Conservation (phyloP, 2,797 vertebrate genomes). For the Bradypus variegatus region DNA sequence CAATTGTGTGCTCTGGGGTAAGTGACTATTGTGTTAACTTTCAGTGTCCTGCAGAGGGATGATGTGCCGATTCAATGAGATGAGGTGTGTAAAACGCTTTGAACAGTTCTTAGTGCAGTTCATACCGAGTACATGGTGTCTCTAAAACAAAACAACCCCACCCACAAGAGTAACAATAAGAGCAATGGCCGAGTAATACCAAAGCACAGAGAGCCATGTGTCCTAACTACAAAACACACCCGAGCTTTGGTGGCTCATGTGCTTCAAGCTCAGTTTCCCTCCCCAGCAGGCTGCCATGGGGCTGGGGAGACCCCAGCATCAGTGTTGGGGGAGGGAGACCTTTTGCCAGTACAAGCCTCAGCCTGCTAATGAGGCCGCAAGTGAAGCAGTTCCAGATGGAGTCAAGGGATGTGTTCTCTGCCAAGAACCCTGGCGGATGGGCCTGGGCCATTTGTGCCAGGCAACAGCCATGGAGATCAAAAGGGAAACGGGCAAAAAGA, state of each 20-base stretch:
- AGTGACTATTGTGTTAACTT: background rate
- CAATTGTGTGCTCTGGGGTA: background rate
- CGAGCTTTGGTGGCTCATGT: background rate
- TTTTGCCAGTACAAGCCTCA: background rate
- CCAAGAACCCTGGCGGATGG: background rate
- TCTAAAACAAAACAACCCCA: background rate
- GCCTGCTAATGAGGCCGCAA: background rate
- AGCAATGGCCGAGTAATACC: background rate
- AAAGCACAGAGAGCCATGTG: background rate
- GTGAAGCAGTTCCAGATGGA: constrained; percentile 31
- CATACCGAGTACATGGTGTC: background rate
- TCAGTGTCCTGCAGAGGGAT: background rate
- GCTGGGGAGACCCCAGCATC: background rate
- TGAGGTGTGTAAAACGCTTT: background rate
- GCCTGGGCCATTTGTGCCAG: background rate
- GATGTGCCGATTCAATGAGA: background rate
- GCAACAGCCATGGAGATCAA: background rate
- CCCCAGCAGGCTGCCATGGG: background rate
- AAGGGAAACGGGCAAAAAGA: background rate
- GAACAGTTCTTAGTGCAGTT: background rate
- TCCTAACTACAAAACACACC: background rate
- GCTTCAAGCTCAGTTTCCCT: background rate
- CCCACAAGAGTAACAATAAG: background rate
- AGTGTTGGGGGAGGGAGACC: background rate
- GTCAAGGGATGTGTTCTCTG: background rate